Evolutionary conservation across 1,140 invertebrate species (phyloP), one percentile per base, ranked within the genome.

Genomic region (Drosophila sp.): DNA sequence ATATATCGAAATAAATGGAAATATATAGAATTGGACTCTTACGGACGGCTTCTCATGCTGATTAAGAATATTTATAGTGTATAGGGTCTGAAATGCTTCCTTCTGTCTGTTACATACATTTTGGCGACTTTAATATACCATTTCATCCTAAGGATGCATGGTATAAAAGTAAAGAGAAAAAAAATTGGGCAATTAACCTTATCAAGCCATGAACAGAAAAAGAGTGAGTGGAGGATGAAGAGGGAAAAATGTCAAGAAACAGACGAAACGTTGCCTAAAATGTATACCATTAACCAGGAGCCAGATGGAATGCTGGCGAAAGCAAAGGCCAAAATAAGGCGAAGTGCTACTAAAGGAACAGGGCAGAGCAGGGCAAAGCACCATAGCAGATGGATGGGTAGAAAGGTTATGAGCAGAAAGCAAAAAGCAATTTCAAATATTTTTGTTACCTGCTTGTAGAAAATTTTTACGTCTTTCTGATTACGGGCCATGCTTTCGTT

Each of bases 361-460:
- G 35, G 10, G 35, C 35, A 8, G 1, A 10, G 35, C 50, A 54
- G 29, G 27, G 29, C 30, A 32, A 56, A 29, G 70, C 40, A 62
- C 33, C n/a, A 29, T 10, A 47, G 7, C 7, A 27, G 29, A 33
- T 29, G 32, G 10, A 60, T 23, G 10, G 35, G 25, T 30, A 40
- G 33, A 33, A 35, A 5, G 58, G 56, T 29, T 58, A 50, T 44
- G 41, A 79, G 84, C 68, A 63, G 44, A 67, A 78, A 80, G 70
- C 76, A 80, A 89, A 87, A 86, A 86, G 83, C 79, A 86, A 86
- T 86, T 86, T 86, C 83, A 86, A 86, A 83, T 86, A 86, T 86
- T 86, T 86, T 87, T 70, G 72, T 87, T 86, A 87, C 79, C 83
- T 86, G 83, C 76, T 86, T 80, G 79, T 82, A 83, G 72, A 76